These are phyloP conservation scores for Cryptoblepharus egeriae DNA, from an alignment of 2,797 vertebrate genomes.

Conservation along the genomic window DNA sequence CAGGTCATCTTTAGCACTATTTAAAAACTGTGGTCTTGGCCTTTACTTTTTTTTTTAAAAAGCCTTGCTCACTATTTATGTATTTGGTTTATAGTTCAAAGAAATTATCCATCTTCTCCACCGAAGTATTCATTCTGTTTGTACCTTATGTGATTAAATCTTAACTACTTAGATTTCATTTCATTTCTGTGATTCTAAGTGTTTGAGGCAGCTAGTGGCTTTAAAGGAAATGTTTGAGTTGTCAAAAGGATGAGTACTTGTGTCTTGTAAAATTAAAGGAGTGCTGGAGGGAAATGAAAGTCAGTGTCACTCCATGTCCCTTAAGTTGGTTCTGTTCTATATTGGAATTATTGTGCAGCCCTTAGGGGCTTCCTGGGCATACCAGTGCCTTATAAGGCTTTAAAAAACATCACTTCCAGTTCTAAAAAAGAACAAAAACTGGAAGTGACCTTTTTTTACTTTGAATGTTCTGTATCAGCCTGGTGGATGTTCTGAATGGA, in stretches of 20 bases:
- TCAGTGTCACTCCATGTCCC: constrained; percentile 9
- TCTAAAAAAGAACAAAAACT: too few species aligned
- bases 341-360: neutral
- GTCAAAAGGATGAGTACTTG: constrained; percentile 21
- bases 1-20: constrained; percentile 65
- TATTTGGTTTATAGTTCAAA: constrained; percentile 60
- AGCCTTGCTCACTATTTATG: constrained; percentile 55
- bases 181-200: too few species aligned
- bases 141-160: neutral
- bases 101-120: constrained; percentile 20
- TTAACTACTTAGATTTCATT: constrained; percentile 17
- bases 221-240: constrained; percentile 24
- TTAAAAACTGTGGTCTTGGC: constrained; percentile 64
- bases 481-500: too few species aligned
- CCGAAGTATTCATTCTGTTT: constrained; percentile 11
- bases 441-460: too few species aligned
- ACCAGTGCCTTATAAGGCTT: too few species aligned
- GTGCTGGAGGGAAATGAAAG: constrained; percentile 8
- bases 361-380: too few species aligned
- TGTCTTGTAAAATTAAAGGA: neutral
- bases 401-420: too few species aligned
- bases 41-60: constrained; percentile 24
- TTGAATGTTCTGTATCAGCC: too few species aligned
- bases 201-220: constrained; percentile 6
- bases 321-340: neutral